Percentiles rank a stretch among this genome's conserved stretches.
Conservation (phyloP, 2,113 vertebrate species). For the Oryzias woworae region DNA sequence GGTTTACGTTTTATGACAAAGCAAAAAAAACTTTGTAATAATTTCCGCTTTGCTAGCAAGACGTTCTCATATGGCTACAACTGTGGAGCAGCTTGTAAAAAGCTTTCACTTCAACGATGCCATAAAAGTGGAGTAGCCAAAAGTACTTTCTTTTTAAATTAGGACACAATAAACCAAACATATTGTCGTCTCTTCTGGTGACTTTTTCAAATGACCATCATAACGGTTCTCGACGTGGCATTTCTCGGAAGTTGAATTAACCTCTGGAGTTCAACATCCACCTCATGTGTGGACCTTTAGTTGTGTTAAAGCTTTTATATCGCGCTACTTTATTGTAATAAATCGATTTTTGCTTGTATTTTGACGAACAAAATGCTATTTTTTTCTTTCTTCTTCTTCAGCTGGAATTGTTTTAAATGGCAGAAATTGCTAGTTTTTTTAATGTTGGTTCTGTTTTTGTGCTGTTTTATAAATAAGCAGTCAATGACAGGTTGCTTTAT, state of each 20-base stretch:
- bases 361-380: constrained; percentile 1
- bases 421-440: background rate
- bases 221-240: constrained; percentile 80
- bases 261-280: background rate
- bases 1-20: background rate
- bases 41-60: constrained; percentile 53
- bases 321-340: background rate
- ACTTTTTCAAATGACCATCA: constrained; percentile 22
- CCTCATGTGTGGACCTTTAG: background rate
- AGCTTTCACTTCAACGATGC: background rate
- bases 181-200: constrained; percentile 16
- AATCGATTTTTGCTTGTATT: constrained; percentile 4
- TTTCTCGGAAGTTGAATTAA: constrained; percentile 24
- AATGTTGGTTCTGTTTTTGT: background rate
- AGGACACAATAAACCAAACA: background rate
- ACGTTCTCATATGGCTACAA: constrained; percentile 20
- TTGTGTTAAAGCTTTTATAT: background rate
- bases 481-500: constrained; percentile 44
- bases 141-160: background rate
- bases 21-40: constrained; percentile 44
- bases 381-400: background rate
- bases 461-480: constrained; percentile 12
- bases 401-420: background rate
- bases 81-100: background rate
- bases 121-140: background rate